Base-by-base conservation (phyloP, 2,113 vertebrate genomes). In the Spea bombifrons region DNA sequence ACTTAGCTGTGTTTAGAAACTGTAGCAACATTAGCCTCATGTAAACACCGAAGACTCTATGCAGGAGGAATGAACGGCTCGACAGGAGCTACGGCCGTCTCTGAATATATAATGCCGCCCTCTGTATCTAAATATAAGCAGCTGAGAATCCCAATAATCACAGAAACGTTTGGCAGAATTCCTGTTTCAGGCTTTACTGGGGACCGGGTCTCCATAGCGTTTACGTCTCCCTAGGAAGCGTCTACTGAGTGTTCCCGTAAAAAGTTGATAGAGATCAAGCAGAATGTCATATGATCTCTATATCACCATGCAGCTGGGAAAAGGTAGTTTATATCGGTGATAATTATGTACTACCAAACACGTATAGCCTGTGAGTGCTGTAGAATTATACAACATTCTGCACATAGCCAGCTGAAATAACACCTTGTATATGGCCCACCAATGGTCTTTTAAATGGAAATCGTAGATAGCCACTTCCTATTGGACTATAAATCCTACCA, bases 31-130 rank as follows among this genome's bases (percentile, higher is more conserved):
- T 78, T 75, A 74, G 85, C 73, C 71, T 81, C 61, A 72, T 65
- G 3, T 78, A 83, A 83, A 84, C 76, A 82, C 82, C 45, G 83
- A 84, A 2, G 76, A 83, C 55, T 5, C 0, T 12, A 5, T 73
- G 75, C 45, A 81, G 74, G 78, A 65, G 73, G 46, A 79, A 86
- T 57, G 82, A 81, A 85, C 69, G 67, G 71, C 64, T 84, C 75
- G 82, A 83, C 82, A 85, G 83, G 74, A 80, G 8, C 59, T 52
- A 3, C 9, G 68, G 49, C 64, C 66, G 78, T 72, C 15, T 72
- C 87, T 86, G 86, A 85, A 85, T 87, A 84, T 82, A 84, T 83
- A 83, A 84, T 87, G 76, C 83, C 82, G 70, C 74, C 63, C 75
- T 74, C 82, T 84, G 81, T 49, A 78, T 75, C 77, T 75, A 71